Base-by-base conservation (phyloP, 2,888 invertebrate genomes). In the Habroteleia sp. region DNA sequence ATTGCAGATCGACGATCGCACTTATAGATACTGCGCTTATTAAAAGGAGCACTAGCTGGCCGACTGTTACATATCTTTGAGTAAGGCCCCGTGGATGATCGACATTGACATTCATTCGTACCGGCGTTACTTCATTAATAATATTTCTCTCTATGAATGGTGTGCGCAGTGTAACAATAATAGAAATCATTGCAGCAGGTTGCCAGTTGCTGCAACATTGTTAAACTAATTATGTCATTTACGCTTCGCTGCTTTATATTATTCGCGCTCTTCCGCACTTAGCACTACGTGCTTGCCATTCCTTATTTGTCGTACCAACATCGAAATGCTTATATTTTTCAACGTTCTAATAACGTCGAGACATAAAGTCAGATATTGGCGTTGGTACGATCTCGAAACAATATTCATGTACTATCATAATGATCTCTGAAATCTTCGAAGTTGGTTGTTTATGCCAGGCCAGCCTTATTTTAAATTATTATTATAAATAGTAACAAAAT, bases 91-190 rank as follows among this genome's bases (percentile, higher is more conserved):
- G 50, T 41, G 58, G 63, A 73, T 73, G 65, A 63, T 63, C 73
- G 73, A 56, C 66, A 73, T 52, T 46, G 39, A 31, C 50, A 25
- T 50, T 63, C 63, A 60, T 60, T 46, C 71, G 56, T 42, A 41
- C 63, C 62, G 60, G 68, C 69, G 65, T 69, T 52, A 71, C 75
- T 78, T 77, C 77, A 79, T 79, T 77, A 76, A 78, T 77, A 76
- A 74, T 74, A 74, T 72, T 68, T 76, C 63, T 48, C 54, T 62
- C 58, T 33, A 44, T 4, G 35, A 44, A 33, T 31, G 60, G 35
- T 23, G 69, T 17, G 66, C 62, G 33, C 69, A 37, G 31, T 50
- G 14, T 39, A 68, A 65, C 50, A 72, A 62, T 37, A 68, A 56
- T 48, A 44, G 62, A 73, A 76, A 77, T 65, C 44, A 63, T 60